Base-by-base conservation (phyloP, 2,797 vertebrate species). In the Champsocephalus gunnari region DNA sequence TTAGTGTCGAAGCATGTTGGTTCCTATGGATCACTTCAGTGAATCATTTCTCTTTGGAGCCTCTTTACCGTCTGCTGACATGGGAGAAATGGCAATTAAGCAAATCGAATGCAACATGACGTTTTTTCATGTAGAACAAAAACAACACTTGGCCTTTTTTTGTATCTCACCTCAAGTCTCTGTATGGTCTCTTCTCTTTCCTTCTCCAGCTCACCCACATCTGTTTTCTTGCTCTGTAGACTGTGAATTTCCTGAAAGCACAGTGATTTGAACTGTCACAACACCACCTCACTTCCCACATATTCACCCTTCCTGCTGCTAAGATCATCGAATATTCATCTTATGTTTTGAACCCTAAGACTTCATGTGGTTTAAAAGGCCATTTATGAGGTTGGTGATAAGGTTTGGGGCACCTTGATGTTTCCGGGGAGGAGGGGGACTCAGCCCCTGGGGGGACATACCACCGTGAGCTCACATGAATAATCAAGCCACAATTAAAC, bases 171-270 rank as follows among this genome's bases (percentile, higher is more conserved):
- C 96, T 98, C 96, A 45, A 99, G 94, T 84, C 95, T 97, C 87
- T 96, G 94, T 71, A 94, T 91, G 0, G 93, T 94, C 69, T 97
- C 97, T 68, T 98, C 95, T 0, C 93, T 93, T 75, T 98, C 96
- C 0, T 92, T 90, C 64, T 95, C 85, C 1, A 94, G 87, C 66
- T 98, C 96, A 3, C 92, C 90, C 7, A 94, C 90, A 71, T 81
- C 94, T 17, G 57, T 93, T 88, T 82, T 97, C 84, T 97, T 97
- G 87, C 90, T 96, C 81, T 96, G 97, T 12, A 99, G 89, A 61
- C 89, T 89, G 88, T 96, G 96, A 71, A 99, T 97, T 92, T 99
- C 97, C 98, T 99, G 79, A n/a, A 89, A 90, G 67, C 47, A 86
- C 14, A 87, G 34, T 28, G 14, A 60, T 62, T 61, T 53, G 11